Evolutionary conservation across 2,113 vertebrate species (phyloP).

Genomic region (Phyllostomus discolor): DNA sequence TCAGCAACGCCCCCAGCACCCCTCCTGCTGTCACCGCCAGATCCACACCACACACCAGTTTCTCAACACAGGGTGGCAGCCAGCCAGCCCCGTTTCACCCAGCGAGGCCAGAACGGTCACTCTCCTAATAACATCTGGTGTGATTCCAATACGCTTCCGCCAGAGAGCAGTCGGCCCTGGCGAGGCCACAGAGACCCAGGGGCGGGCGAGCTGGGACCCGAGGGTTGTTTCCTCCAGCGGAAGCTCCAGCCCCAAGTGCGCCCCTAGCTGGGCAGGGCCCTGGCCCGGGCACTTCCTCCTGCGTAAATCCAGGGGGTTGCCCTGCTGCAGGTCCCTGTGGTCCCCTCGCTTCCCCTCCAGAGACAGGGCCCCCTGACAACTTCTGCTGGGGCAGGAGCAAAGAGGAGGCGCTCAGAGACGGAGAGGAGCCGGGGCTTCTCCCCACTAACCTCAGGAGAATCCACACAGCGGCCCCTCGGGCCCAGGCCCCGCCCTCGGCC

Average conservation of each 20-base stretch:
- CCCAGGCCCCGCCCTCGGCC: background rate
- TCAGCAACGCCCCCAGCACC: background rate
- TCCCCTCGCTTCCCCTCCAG: background rate
- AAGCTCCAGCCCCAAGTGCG: background rate
- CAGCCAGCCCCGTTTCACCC: background rate
- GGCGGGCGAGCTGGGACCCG: background rate
- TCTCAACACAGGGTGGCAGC: background rate
- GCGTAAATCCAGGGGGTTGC: too few species aligned
- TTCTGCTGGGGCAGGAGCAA: background rate
- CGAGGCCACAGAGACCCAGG: background rate
- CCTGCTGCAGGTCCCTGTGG: background rate
- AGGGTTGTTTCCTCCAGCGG: background rate
- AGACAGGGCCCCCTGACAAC: background rate
- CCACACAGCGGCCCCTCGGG: background rate
- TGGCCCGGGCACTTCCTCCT: too few species aligned
- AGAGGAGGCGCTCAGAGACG: background rate
- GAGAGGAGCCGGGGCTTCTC: background rate
- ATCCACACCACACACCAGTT: background rate
- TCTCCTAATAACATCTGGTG: background rate
- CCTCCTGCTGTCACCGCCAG: background rate
- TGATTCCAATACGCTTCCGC: background rate
- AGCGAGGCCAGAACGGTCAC: background rate
- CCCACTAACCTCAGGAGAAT: accelerated
- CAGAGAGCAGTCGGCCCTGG: background rate
- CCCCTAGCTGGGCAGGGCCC: too few species aligned